Evolutionary conservation across 2,888 invertebrate genomes (phyloP), one percentile per base, ranked within the genome.

Genomic region (Mythimna vitellina): DNA sequence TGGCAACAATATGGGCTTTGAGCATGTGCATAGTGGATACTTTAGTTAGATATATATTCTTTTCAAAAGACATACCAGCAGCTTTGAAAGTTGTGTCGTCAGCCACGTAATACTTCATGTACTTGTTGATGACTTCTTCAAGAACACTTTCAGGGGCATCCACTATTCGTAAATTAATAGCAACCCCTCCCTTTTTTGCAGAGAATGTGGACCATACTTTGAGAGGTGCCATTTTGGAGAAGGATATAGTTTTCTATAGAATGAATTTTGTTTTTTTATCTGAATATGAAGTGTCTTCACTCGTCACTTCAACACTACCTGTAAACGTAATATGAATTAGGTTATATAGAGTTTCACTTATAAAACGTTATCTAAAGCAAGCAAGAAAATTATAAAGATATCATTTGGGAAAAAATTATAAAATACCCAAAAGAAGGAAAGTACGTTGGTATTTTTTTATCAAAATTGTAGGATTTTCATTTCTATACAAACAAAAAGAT

Each of bases 141-240:
- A 70, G 20, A n/a, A 81, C 74, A 65, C 82, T 78, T 35, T 69
- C 65, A 7, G 88, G 83, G 49, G 83, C 68, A 17, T 88, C 83
- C 58, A 87, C 81, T 38, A 88, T 83, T 2, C 81, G 74, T 61
- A 88, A 81, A 7, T 87, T 85, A 32, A 78, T 12, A 25, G 10
- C 8, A 9, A 42, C 35, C 9, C 17, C 83, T 20, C 7, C 73
- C 49, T 57, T 79, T 25, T 65, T 66, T 4, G 53, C 70, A 3
- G 71, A 60, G 42, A 85, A 86, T 62, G 71, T 83, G 0, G 70
- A 78, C 81, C 85, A 86, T 10, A 83, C 70, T 85, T 79, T 83
- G 1, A 53, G 38, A 35, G 82, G 10, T 20, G 78, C 42, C 81
- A 78, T 78, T 0, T 53, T 65, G 3, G 3, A n/a, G 6, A 32